Evolutionary conservation across 2,888 invertebrate species (phyloP), one percentile per base, ranked within the genome.

Genomic region (Xestia c-nigrum): DNA sequence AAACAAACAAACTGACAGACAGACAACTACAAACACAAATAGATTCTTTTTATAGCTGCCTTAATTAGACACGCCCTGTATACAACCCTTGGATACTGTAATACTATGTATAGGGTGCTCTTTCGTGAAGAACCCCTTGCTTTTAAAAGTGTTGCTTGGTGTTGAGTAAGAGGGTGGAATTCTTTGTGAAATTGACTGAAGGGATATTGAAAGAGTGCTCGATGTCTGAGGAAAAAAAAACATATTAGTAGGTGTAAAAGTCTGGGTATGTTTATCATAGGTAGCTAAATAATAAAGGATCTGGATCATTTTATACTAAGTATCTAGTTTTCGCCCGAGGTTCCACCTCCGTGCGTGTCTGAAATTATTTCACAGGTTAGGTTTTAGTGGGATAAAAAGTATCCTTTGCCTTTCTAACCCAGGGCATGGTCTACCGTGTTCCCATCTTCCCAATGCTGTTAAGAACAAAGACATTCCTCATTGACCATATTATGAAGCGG

Each of bases 1-100:
- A 89, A 84, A 90, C 90, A 91, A 90, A 90, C 90, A 91, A 84
- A 90, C 90, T 82, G 88, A 89, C 90, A 85, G 65, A 89, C 88
- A 84, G 77, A 85, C 88, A 86, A 81, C 87, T 77, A 82, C 84
- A 80, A 69, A 82, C 84, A 81, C 81, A 89, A 85, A 88, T 85
- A 87, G 80, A 85, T 85, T 80, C 84, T 87, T 86, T 89, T 89
- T 87, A 85, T 84, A 85, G 81, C 72, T 57, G 55, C 66, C 76
- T 76, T 84, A 80, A 85, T 85, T 84, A 81, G 72, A 78, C 69
- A 75, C 72, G 84, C 79, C 84, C 76, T 80, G 80, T 74, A 79
- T 68, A 67, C 71, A 77, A 80, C 64, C 83, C 76, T 79, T 80
- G 55, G 38, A 5, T 67, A 46, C 47, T 65, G 40, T 63, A 57